Percentiles rank a stretch among this genome's conserved stretches.
Evolutionary conservation across 2,888 invertebrate species (phyloP).

Genomic region (Trilocha varians): DNA sequence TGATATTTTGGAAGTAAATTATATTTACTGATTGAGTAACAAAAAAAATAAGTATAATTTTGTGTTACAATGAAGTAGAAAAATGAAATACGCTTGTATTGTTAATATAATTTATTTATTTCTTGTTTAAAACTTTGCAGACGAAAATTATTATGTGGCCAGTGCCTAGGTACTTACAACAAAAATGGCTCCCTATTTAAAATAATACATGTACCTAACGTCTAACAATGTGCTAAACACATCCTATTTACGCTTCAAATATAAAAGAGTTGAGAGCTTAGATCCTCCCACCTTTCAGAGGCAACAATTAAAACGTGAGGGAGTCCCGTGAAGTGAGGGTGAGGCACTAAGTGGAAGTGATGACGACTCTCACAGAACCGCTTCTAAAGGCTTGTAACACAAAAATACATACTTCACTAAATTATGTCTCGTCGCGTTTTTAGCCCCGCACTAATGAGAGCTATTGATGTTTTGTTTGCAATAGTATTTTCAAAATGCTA

Average conservation of each 20-base stretch:
- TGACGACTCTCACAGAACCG: slow-evolving; percentile 33
- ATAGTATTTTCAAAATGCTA: not conserved
- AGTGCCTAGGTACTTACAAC: not conserved
- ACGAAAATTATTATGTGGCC: not conserved
- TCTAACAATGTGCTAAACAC: slow-evolving; percentile 23
- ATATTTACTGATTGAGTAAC: not conserved
- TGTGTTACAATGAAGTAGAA: too few relatives aligned
- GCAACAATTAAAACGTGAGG: slow-evolving; percentile 67
- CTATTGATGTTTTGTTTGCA: too few relatives aligned
- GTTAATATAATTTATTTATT: slow-evolving; percentile 3
- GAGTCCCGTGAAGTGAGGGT: slow-evolving; percentile 36
- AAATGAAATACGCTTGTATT: slow-evolving; percentile 1
- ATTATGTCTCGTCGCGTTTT: slow-evolving; percentile 50
- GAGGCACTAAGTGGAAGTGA: slow-evolving; percentile 62
- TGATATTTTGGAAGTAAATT: not conserved
- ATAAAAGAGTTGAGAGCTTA: slow-evolving; percentile 52
- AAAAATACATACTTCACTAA: slow-evolving; percentile 49
- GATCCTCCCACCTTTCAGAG: slow-evolving; percentile 65
- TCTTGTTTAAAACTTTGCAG: not conserved
- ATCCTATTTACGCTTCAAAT: slow-evolving; percentile 36
- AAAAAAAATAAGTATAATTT: too few relatives aligned
- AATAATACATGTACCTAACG: slow-evolving; percentile 19
- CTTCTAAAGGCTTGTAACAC: slow-evolving; percentile 32
- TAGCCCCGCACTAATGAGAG: slow-evolving; percentile 3
- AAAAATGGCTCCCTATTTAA: slow-evolving; percentile 24